phyloP scores from a whole-genome alignment of 2,113 vertebrate genomes.

The Zeus faber region DNA sequence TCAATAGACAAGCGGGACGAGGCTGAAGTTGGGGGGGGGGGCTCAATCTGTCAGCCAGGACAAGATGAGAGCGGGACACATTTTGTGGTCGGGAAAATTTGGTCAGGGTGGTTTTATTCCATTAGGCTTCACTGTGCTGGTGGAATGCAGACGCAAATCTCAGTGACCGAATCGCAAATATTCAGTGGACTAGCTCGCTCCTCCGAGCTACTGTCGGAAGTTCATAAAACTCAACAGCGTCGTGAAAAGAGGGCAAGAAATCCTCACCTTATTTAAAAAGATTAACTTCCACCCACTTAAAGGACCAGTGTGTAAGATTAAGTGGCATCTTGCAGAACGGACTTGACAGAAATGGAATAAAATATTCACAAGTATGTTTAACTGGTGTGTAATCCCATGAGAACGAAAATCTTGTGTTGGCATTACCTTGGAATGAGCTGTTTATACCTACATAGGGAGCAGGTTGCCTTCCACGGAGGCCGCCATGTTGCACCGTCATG shows the following conservation, averaged over 20 bases:
- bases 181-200: constrained; percentile 18
- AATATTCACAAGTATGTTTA: no score
- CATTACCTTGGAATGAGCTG: no score
- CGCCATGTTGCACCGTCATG: no score
- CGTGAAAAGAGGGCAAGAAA: constrained; percentile 23
- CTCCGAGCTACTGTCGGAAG: constrained; percentile 40
- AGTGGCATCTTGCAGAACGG: no score
- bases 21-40: constrained; percentile 33
- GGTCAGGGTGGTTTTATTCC: constrained; percentile 14
- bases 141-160: no score
- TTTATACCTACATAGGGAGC: no score
- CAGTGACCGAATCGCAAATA: no score
- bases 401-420: no score
- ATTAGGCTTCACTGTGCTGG: neutral
- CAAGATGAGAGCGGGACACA: constrained; percentile 17
- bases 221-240: constrained; percentile 59
- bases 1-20: constrained; percentile 56
- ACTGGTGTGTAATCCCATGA: no score
- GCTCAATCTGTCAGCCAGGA: constrained; percentile 46
- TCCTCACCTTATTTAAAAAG: constrained; percentile 56
- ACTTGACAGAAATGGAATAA: no score
- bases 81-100: constrained; percentile 29
- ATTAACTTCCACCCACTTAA: constrained; percentile 65
- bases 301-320: no score
- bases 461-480: no score